A percentile compares a stretch with the other conserved stretches of the same genome.
These are phyloP conservation scores for Psittacula derbiana DNA, from an alignment of 2,797 vertebrate genomes.

Conservation along the genomic window DNA sequence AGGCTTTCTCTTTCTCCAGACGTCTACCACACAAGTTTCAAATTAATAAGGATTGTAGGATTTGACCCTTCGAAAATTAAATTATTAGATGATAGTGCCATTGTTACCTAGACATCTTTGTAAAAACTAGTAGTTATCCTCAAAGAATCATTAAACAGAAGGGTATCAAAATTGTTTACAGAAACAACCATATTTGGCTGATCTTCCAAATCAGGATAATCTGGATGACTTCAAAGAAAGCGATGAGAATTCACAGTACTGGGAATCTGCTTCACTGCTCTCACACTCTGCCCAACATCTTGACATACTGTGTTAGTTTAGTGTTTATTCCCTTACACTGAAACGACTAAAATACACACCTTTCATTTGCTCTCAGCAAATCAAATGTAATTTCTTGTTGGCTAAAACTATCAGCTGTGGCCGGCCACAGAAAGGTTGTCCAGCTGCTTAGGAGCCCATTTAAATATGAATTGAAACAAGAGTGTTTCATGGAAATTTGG, in stretches of 20 bases:
- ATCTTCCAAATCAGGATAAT: neutral
- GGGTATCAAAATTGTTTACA: neutral
- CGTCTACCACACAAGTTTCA: neutral
- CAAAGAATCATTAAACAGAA: neutral
- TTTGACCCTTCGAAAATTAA: neutral
- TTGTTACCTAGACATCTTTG: neutral
- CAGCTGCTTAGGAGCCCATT: constrained; percentile 62
- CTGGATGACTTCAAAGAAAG: neutral
- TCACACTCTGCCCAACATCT: constrained; percentile 8
- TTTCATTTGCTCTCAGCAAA: constrained; percentile 43
- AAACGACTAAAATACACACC: neutral
- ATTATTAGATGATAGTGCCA: neutral
- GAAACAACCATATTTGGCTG: neutral
- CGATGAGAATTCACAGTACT: neutral
- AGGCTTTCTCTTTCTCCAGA: neutral
- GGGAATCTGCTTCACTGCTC: neutral
- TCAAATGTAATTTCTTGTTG: constrained; percentile 10
- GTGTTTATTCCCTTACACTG: neutral
- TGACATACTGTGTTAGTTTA: neutral
- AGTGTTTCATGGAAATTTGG: constrained; percentile 59
- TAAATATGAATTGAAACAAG: constrained; percentile 63
- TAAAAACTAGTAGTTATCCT: neutral
- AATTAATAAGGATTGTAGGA: neutral
- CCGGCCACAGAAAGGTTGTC: constrained; percentile 33
- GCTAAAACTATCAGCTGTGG: constrained; percentile 35